These are phyloP conservation scores for Pangasius larnaudii DNA, from an alignment of 2,797 vertebrate genomes.

Conservation along the genomic window DNA sequence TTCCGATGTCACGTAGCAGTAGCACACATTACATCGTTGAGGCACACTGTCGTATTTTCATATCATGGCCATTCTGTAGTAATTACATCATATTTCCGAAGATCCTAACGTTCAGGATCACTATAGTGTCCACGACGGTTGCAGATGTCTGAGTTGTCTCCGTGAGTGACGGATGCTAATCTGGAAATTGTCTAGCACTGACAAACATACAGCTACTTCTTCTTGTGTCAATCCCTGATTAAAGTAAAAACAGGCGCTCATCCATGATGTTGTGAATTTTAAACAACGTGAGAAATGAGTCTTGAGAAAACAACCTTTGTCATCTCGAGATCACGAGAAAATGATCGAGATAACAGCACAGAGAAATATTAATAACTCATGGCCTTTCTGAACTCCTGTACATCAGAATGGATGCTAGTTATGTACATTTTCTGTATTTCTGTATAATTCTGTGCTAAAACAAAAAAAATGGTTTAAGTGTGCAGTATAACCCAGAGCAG, in stretches of 20 bases:
- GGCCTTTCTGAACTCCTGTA: background rate
- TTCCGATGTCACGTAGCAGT: no score
- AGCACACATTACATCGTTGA: no score
- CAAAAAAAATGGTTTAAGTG: background rate
- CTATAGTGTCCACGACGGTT: background rate
- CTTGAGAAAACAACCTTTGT: background rate
- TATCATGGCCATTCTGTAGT: background rate
- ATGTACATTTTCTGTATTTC: background rate
- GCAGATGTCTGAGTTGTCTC: background rate
- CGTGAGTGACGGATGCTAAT: background rate
- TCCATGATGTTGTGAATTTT: background rate
- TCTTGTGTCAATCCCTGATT: background rate
- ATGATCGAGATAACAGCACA: background rate
- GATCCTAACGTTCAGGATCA: background rate
- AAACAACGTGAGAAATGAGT: background rate
- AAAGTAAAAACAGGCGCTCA: background rate
- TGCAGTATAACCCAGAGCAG: background rate
- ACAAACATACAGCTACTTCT: background rate
- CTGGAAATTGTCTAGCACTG: background rate
- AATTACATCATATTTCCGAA: background rate
- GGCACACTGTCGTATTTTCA: background rate
- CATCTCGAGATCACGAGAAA: background rate
- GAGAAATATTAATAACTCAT: no score
- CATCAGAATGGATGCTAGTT: background rate
- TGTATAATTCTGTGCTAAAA: background rate